Percentiles rank a stretch among this genome's conserved stretches.
Evolutionary conservation across 2,113 vertebrate genomes (phyloP).

Genomic region (Percina caprodes): DNA sequence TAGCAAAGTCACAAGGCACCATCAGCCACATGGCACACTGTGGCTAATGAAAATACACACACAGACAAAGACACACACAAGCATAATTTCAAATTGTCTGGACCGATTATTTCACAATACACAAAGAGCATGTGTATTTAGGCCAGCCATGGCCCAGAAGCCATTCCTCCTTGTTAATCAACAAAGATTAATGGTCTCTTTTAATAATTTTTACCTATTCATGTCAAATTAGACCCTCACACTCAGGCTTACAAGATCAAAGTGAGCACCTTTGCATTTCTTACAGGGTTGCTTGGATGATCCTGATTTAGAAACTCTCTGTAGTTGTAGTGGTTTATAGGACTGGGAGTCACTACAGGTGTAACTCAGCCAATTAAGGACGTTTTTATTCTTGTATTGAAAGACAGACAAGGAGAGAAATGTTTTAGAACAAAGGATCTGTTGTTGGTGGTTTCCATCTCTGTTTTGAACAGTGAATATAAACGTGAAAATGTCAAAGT

Average conservation of each 20-base stretch:
- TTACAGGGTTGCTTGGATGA: not conserved
- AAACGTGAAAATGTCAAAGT: not conserved
- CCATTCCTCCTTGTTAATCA: constrained; percentile 4
- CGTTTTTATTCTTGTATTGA: not conserved
- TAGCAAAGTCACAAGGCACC: constrained; percentile 24
- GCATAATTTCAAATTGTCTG: constrained; percentile 3
- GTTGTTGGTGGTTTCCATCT: constrained; percentile 17
- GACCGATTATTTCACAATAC: not conserved
- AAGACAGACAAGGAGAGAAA: not conserved
- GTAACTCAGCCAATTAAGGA: not conserved
- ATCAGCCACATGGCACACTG: constrained; percentile 16
- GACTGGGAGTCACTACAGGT: not conserved
- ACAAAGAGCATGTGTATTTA: not conserved
- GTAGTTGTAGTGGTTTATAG: not conserved
- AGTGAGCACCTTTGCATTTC: constrained; percentile 14
- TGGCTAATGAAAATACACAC: constrained; percentile 25
- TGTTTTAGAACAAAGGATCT: constrained; percentile 14
- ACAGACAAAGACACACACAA: constrained; percentile 20
- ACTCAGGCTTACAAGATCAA: constrained; percentile 10
- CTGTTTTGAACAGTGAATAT: not conserved
- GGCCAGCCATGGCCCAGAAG: not conserved
- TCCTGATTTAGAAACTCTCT: not conserved
- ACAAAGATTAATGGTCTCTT: constrained; percentile 27
- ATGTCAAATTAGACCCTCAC: constrained; percentile 14
- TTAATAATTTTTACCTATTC: constrained; percentile 33